Percentiles rank a stretch among this genome's conserved stretches.
Conservation (phyloP, 2,888 invertebrate genomes). For the Eudasyphora cyanicolor region DNA sequence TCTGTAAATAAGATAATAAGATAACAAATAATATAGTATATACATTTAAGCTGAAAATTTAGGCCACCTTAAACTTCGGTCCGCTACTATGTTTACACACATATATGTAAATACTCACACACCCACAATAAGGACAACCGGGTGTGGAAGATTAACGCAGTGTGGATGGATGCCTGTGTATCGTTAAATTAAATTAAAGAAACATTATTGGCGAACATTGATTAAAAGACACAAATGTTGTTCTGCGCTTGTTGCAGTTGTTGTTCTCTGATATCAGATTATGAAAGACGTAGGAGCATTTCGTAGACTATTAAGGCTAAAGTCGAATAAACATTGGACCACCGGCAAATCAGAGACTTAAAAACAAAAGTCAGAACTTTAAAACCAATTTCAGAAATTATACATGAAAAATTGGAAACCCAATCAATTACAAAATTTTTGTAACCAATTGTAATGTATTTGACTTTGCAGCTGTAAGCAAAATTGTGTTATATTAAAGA, state of each 20-base stretch:
- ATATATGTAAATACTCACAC: background rate
- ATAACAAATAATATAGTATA: no score
- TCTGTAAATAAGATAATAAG: no score
- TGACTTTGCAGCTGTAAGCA: no score
- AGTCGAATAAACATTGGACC: conserved; percentile 8
- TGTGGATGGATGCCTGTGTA: background rate
- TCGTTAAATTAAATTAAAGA: conserved; percentile 61
- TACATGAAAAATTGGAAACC: no score
- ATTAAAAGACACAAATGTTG: conserved; percentile 16
- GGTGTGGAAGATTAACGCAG: conserved; percentile 61
- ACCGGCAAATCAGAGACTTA: conserved; percentile 22
- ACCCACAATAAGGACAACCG: conserved; percentile 3
- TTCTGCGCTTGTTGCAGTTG: conserved; percentile 33
- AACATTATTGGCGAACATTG: conserved; percentile 64
- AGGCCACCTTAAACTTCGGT: background rate
- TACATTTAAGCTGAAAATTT: no score
- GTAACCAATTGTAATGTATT: no score
- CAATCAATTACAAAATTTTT: no score
- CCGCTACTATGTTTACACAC: background rate
- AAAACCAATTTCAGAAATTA: no score
- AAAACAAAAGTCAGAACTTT: no score
- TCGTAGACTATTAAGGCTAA: conserved; percentile 30
- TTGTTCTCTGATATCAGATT: conserved; percentile 61
- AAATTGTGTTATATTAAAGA: no score
- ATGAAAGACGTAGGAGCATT: conserved; percentile 62